phyloP scores from a whole-genome alignment of 2,888 invertebrate species.

The Thymelicus acteon region DNA sequence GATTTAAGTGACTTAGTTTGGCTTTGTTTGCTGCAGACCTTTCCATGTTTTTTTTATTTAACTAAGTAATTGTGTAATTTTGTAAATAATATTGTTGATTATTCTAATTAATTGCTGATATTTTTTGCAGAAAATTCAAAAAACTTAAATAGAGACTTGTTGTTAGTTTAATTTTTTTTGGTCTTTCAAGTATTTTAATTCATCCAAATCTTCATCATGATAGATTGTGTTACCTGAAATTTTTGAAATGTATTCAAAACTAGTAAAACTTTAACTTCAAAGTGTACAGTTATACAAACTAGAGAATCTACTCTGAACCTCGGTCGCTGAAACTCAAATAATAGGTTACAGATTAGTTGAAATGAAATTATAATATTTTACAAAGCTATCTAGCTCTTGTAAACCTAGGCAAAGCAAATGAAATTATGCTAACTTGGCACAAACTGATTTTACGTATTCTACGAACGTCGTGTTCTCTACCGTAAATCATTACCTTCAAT shows the following conservation, averaged over 20 bases:
- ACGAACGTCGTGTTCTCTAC: neutral
- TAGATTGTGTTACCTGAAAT: too few species aligned
- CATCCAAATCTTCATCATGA: too few species aligned
- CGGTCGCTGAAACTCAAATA: neutral
- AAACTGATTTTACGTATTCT: neutral
- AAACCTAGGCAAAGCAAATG: neutral
- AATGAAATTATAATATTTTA: constrained; percentile 1
- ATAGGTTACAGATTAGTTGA: neutral
- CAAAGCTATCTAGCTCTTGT: neutral
- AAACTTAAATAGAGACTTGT: too few species aligned
- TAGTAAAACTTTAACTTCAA: neutral
- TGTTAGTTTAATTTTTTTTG: too few species aligned
- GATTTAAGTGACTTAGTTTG: too few species aligned
- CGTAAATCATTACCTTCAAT: neutral
- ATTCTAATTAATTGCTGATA: too few species aligned
- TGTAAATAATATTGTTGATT: too few species aligned
- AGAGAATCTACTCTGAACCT: neutral
- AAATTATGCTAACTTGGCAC: neutral
- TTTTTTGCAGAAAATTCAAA: too few species aligned
- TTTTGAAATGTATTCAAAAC: neutral
- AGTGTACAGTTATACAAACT: neutral
- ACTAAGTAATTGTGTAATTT: too few species aligned
- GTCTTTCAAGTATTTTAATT: too few species aligned
- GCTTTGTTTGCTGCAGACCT: too few species aligned
- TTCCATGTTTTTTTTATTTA: too few species aligned